phyloP scores from a whole-genome alignment of 2,888 invertebrate species.

The Colostygia pectinataria region DNA sequence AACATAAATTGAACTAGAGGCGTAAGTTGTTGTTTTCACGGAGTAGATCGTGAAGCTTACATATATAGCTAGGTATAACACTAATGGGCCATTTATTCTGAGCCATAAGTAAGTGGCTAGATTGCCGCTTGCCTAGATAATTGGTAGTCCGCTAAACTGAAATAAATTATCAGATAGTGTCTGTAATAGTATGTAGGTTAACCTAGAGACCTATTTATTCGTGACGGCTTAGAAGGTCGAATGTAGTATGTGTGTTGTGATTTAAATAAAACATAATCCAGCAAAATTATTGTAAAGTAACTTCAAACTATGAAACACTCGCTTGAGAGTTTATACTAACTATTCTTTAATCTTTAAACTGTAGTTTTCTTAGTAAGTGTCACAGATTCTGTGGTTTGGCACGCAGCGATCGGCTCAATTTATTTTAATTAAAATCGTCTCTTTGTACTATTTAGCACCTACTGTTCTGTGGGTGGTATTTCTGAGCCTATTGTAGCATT shows the following conservation, averaged over 20 bases:
- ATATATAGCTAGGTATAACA: conserved; percentile 29
- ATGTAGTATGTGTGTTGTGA: not conserved
- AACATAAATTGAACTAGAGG: conserved; percentile 15
- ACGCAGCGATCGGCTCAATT: conserved; percentile 29
- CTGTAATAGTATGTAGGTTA: not conserved
- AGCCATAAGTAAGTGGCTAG: conserved; percentile 25
- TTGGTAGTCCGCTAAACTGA: conserved; percentile 12
- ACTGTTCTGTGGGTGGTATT: conserved; percentile 28
- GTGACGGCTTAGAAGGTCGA: not conserved
- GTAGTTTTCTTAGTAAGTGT: not conserved
- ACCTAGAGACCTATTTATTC: conserved; percentile 4
- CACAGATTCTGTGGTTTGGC: conserved; percentile 14
- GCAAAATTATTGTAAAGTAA: no score
- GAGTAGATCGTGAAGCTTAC: conserved; percentile 32
- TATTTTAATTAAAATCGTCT: conserved; percentile 39
- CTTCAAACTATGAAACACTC: no score
- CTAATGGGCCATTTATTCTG: conserved; percentile 35
- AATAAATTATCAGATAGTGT: conserved; percentile 17
- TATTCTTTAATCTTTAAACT: no score
- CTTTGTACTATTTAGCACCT: conserved; percentile 17
- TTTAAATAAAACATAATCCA: no score
- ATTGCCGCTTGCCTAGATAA: conserved; percentile 22
- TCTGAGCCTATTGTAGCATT: conserved; percentile 8
- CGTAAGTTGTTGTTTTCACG: conserved; percentile 23
- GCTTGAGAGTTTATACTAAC: no score